Conservation (phyloP, 2,113 vertebrate genomes). For the Tenrec ecaudatus region DNA sequence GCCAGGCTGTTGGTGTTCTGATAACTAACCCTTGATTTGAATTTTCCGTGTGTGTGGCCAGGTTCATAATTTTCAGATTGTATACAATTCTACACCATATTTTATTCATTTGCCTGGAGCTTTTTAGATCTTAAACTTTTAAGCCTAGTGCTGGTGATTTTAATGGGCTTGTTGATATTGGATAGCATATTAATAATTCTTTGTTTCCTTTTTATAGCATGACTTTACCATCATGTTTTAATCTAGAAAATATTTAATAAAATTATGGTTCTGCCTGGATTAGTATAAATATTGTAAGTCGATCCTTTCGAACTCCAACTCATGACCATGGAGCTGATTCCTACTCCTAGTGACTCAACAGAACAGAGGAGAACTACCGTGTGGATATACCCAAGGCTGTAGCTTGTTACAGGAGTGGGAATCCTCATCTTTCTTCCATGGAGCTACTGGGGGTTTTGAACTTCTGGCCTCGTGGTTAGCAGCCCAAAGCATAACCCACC, state of each 20-base stretch:
- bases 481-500: no score
- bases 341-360: no score
- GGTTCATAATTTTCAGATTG: not conserved
- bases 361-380: no score
- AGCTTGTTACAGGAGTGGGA: no score
- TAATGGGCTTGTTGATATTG: not conserved
- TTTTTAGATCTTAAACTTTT: not conserved
- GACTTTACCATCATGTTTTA: not conserved
- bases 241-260: constrained; percentile 28
- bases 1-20: fast-evolving
- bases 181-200: not conserved
- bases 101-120: not conserved
- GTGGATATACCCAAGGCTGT: no score
- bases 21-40: no score
- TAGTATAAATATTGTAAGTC: not conserved
- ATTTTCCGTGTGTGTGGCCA: no score
- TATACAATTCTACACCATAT: not conserved
- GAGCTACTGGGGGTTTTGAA: no score
- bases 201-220: not conserved
- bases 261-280: not conserved
- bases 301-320: not conserved
- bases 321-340: no score
- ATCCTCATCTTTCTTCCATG: no score
- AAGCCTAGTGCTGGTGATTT: not conserved
- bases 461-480: no score